phyloP scores from a whole-genome alignment of 1,140 invertebrate genomes.

The Mactra quadrangularis region DNA sequence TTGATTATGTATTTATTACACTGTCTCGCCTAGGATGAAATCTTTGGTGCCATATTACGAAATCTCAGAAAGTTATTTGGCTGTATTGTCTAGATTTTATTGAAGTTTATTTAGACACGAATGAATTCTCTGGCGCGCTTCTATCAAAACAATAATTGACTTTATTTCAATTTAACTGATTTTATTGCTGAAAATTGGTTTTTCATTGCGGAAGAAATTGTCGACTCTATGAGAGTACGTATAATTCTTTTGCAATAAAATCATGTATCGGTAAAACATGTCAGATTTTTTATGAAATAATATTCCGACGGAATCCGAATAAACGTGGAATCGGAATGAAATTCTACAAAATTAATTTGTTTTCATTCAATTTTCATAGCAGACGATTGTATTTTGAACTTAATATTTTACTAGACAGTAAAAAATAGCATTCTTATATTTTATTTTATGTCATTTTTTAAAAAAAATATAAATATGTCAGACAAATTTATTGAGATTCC shows the following conservation, averaged over 20 bases:
- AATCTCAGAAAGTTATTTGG: slow-evolving; percentile 6
- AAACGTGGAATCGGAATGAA: too few relatives aligned
- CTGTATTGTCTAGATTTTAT: slow-evolving; percentile 25
- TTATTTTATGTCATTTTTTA: too few relatives aligned
- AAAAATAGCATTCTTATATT: too few relatives aligned
- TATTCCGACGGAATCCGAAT: too few relatives aligned
- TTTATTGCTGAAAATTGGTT: neutral
- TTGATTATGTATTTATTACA: slow-evolving; percentile 30
- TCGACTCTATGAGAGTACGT: neutral
- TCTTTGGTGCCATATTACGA: slow-evolving; percentile 3
- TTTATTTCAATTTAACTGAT: slow-evolving; percentile 36
- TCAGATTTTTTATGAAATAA: too few relatives aligned
- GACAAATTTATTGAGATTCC: too few relatives aligned
- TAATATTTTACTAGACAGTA: neutral
- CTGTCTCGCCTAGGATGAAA: slow-evolving; percentile 30
- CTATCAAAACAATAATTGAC: slow-evolving; percentile 18
- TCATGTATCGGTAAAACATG: too few relatives aligned
- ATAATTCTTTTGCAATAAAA: slow-evolving; percentile 5
- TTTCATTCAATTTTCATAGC: neutral
- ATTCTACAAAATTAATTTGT: too few relatives aligned
- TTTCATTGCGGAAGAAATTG: neutral
- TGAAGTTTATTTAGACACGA: slow-evolving; percentile 29
- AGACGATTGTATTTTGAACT: neutral
- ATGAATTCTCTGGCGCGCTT: slow-evolving; percentile 14
- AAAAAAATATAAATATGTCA: too few relatives aligned